phyloP scores from a whole-genome alignment of 2,888 invertebrate genomes.

The Neocrepidodera transversa region DNA sequence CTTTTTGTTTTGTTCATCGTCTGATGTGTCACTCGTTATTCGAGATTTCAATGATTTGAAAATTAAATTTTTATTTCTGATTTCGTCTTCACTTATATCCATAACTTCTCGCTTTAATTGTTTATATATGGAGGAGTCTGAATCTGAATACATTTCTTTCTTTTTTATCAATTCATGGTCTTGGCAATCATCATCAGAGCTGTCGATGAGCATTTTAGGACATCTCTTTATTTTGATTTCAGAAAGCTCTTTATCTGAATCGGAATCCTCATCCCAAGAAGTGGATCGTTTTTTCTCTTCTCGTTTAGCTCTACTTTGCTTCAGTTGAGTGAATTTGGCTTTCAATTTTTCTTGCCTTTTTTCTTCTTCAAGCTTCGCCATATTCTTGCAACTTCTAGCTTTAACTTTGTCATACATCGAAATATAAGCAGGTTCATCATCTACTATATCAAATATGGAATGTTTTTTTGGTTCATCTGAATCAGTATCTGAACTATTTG shows the following conservation, averaged over 20 bases:
- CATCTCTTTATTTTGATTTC: constrained; percentile 49
- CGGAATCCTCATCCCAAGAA: constrained; percentile 89
- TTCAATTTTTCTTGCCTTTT: constrained; percentile 85
- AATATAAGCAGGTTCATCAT: constrained; percentile 88
- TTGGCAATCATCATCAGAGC: constrained; percentile 56
- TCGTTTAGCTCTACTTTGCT: constrained; percentile 85
- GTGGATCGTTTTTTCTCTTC: constrained; percentile 89
- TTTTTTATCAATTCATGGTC: constrained; percentile 52
- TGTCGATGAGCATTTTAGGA: constrained; percentile 56
- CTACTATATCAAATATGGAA: constrained; percentile 89
- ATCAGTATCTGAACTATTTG: constrained; percentile 72
- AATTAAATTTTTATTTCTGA: constrained; percentile 63
- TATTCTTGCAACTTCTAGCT: constrained; percentile 90
- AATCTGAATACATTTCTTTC: constrained; percentile 65
- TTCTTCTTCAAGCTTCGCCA: constrained; percentile 91
- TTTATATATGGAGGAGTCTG: constrained; percentile 59
- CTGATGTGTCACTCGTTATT: constrained; percentile 81
- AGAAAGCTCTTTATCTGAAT: constrained; percentile 61
- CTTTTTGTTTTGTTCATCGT: constrained; percentile 69
- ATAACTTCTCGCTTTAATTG: constrained; percentile 55
- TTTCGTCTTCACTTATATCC: constrained; percentile 61
- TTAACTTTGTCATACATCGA: constrained; percentile 99
- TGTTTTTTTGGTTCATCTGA: constrained; percentile 87
- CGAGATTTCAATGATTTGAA: constrained; percentile 75
- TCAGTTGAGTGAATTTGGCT: constrained; percentile 87